Evolutionary conservation across 2,797 vertebrate genomes (phyloP).

Genomic region (Halcyon leucocephala): DNA sequence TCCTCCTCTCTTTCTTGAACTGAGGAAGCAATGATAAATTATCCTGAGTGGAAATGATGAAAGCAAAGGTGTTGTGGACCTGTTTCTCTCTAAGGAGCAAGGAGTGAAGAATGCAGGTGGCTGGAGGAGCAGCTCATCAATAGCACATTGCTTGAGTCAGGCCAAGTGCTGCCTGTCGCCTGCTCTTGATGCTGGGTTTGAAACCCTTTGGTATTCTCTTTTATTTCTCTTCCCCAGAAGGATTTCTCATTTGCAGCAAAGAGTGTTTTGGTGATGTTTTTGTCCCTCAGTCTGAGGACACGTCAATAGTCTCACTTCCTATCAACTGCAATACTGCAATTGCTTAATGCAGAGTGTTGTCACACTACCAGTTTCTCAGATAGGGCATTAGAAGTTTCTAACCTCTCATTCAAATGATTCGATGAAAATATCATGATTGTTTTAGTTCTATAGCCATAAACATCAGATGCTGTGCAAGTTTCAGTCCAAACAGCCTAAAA

Average conservation of each 20-base stretch:
- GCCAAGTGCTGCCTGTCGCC: neutral
- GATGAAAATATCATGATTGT: neutral
- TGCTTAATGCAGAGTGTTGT: neutral
- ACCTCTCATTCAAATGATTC: neutral
- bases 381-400: neutral
- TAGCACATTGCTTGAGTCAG: neutral
- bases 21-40: neutral
- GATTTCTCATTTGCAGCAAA: neutral
- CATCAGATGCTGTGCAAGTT: neutral
- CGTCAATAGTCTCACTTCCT: neutral
- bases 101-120: neutral
- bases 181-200: neutral
- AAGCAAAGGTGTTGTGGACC: neutral
- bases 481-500: neutral
- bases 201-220: neutral
- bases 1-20: accelerated
- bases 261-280: neutral
- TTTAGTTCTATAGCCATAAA: neutral
- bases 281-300: neutral
- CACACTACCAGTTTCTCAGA: neutral
- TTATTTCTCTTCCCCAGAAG: neutral
- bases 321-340: neutral
- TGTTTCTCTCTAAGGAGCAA: neutral
- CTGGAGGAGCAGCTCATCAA: neutral
- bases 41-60: neutral